Evolutionary conservation across 2,113 vertebrate genomes (phyloP).

Genomic region (Vombatus ursinus): DNA sequence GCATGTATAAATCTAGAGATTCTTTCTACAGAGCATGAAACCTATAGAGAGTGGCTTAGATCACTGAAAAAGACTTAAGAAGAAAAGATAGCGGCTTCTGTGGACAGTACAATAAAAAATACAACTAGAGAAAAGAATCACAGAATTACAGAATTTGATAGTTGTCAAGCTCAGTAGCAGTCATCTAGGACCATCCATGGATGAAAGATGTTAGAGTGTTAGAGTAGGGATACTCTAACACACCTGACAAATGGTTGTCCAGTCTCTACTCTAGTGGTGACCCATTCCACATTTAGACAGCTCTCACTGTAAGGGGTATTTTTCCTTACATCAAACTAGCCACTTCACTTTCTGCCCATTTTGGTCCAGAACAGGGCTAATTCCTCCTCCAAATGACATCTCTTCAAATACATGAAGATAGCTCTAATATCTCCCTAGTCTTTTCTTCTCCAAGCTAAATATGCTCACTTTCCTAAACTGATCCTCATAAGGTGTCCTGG

Average conservation of each 20-base stretch:
- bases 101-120: not conserved
- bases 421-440: not conserved
- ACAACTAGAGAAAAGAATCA: not conserved
- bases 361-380: not conserved
- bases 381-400: not conserved
- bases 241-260: not conserved
- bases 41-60: not conserved
- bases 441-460: not conserved
- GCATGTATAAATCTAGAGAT: not conserved
- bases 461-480: not conserved
- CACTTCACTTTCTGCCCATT: not conserved
- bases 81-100: too few species aligned
- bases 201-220: not conserved
- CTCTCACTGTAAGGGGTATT: not conserved
- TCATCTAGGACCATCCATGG: not conserved
- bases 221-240: too few species aligned
- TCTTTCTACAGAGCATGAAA: not conserved
- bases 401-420: not conserved
- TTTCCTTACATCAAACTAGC: not conserved
- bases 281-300: not conserved
- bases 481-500: not conserved
- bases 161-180: not conserved
- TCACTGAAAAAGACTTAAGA: not conserved
- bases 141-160: not conserved
- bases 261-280: not conserved